These are phyloP conservation scores for Phaonia tiefii DNA, from an alignment of 2,888 invertebrate species.

Conservation along the genomic window DNA sequence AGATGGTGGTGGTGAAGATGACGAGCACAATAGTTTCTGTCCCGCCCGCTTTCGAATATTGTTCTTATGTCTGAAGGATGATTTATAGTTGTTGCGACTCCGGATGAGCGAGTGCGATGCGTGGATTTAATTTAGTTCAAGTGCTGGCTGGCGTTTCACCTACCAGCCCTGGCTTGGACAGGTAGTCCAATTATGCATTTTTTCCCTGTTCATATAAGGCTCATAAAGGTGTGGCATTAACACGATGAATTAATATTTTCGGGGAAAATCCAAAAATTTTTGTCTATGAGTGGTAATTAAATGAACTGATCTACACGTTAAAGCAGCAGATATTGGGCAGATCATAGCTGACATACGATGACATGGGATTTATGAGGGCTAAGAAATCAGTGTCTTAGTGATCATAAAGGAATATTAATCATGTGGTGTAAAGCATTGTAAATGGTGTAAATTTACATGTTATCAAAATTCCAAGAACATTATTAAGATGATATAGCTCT, in stretches of 20 bases:
- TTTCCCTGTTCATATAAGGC: not conserved
- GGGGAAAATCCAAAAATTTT: conserved; percentile 35
- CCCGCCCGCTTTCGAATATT: conserved; percentile 47
- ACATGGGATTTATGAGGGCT: conserved; percentile 28
- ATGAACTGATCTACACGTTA: not conserved
- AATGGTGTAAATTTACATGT: conserved; percentile 56
- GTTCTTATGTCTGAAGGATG: conserved; percentile 7
- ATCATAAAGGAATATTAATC: conserved; percentile 37
- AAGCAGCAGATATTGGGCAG: not conserved
- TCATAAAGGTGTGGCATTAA: conserved; percentile 53
- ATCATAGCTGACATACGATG: not conserved
- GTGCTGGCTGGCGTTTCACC: conserved; percentile 52
- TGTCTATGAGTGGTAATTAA: conserved; percentile 48
- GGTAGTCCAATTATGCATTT: conserved; percentile 25
- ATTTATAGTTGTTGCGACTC: conserved; percentile 34
- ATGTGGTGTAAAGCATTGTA: conserved; percentile 37
- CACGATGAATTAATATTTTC: conserved; percentile 59
- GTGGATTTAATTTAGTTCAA: conserved; percentile 61
- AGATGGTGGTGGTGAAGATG: conserved; percentile 15
- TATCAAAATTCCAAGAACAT: conserved; percentile 28
- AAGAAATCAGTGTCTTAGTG: conserved; percentile 1
- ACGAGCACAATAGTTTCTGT: conserved; percentile 27
- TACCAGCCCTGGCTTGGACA: conserved; percentile 26
- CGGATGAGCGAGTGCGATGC: conserved; percentile 14
- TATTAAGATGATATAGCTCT: conserved; percentile 15